phyloP scores from a whole-genome alignment of 2,113 vertebrate species.

The Mesoclemmys tuberculata region DNA sequence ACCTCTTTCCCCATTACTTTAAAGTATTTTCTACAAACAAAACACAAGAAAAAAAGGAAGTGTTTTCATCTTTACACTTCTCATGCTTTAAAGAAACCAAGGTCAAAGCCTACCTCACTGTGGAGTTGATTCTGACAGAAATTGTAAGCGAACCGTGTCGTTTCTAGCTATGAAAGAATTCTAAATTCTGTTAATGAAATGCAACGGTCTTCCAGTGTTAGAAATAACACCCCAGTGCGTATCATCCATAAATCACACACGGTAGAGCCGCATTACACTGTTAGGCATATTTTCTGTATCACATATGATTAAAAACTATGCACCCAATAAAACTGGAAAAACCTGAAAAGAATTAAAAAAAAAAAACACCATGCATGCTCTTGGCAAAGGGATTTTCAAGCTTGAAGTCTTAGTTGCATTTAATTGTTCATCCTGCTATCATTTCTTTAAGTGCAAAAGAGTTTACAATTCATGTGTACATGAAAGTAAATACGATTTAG shows the following conservation, averaged over 20 bases:
- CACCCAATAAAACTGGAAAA: slow-evolving; percentile 33
- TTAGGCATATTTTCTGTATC: slow-evolving; percentile 26
- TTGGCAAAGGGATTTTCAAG: slow-evolving; percentile 35
- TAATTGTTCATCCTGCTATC: slow-evolving; percentile 13
- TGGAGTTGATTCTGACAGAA: not conserved
- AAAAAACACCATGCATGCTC: slow-evolving; percentile 8
- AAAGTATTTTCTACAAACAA: not conserved
- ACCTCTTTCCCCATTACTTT: not conserved
- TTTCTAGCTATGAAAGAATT: slow-evolving; percentile 20
- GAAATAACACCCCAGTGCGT: not conserved
- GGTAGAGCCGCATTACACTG: not conserved
- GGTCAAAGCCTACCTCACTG: slow-evolving; percentile 28
- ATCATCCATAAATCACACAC: not conserved
- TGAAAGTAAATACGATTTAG: slow-evolving; percentile 50
- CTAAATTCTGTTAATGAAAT: slow-evolving; percentile 10
- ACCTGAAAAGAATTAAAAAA: slow-evolving; percentile 44
- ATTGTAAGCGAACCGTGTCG: not conserved
- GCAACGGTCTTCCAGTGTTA: slow-evolving; percentile 16
- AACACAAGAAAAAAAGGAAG: not conserved
- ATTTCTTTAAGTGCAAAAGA: slow-evolving; percentile 54
- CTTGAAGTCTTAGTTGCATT: slow-evolving; percentile 35
- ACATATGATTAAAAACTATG: slow-evolving; percentile 7
- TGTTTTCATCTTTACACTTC: not conserved
- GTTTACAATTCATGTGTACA: slow-evolving; percentile 35
- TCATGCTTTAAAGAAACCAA: slow-evolving; percentile 9